Evolutionary conservation across 2,888 invertebrate genomes (phyloP).

Genomic region (Terebella lapidaria): DNA sequence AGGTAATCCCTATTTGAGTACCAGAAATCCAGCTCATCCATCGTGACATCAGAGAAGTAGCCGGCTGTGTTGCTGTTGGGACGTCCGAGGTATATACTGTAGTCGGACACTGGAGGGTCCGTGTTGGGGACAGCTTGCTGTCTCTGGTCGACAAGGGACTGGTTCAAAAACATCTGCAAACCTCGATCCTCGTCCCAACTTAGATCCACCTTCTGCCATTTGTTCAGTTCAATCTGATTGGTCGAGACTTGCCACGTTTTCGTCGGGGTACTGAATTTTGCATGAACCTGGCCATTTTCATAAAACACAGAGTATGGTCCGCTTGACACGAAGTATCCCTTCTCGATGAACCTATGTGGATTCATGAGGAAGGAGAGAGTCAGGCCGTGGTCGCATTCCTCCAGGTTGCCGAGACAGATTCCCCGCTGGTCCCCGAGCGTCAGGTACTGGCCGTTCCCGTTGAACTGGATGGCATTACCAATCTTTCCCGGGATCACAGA

Average conservation of each 20-base stretch:
- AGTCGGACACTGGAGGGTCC: background rate
- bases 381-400: conserved; percentile 24
- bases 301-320: conserved; percentile 44
- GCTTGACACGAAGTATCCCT: conserved; percentile 37
- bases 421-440: conserved; percentile 35
- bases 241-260: conserved; percentile 37
- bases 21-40: conserved; percentile 49
- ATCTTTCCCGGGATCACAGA: conserved; percentile 33
- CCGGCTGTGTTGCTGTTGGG: conserved; percentile 19
- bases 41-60: conserved; percentile 30
- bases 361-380: conserved; percentile 19
- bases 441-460: conserved; percentile 37
- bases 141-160: conserved; percentile 23
- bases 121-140: background rate
- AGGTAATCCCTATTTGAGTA: conserved; percentile 37
- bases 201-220: conserved; percentile 45
- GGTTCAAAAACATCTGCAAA: conserved; percentile 37
- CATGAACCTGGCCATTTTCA: conserved; percentile 28
- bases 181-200: conserved; percentile 47
- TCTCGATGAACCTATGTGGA: conserved; percentile 20
- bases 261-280: conserved; percentile 22
- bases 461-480: conserved; percentile 37
- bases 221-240: conserved; percentile 24
- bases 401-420: conserved; percentile 40
- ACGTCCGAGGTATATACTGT: conserved; percentile 31